Evolutionary conservation across 30 jellyfish, hydroid and myxozoan species (phyloP).

Genomic region (Aurelia coerulea): DNA sequence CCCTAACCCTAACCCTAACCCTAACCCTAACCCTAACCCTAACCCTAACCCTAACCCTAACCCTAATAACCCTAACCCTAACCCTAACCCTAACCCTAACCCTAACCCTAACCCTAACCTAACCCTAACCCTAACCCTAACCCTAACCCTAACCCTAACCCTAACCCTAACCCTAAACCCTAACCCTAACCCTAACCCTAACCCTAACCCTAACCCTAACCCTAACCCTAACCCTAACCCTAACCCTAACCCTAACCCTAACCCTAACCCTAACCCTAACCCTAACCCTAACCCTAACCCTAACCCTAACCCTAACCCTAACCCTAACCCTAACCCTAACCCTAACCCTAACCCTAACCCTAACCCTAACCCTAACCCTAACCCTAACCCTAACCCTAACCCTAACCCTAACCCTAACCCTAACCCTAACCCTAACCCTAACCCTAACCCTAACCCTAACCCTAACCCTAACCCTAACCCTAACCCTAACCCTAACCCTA

Average conservation of each 20-base stretch:
- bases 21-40: conserved; percentile 19
- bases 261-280: conserved; percentile 56
- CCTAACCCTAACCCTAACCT: conserved; percentile 14
- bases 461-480: conserved; percentile 16
- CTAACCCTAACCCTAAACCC: conserved; percentile 4
- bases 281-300: conserved; percentile 58
- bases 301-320: conserved; percentile 55
- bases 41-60: not conserved
- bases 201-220: conserved; percentile 38
- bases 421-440: not conserved
- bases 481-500: conserved; percentile 1
- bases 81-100: conserved; percentile 48
- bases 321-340: conserved; percentile 39
- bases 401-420: conserved; percentile 3
- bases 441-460: not conserved
- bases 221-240: conserved; percentile 58
- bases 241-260: conserved; percentile 55
- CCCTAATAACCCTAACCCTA: conserved; percentile 11
- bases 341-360: conserved; percentile 18
- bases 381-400: not conserved
- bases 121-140: no score
- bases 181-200: conserved; percentile 11
- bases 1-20: conserved; percentile 48
- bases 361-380: not conserved
- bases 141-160: no score